Evolutionary conservation across 2,797 vertebrate genomes (phyloP), one percentile per base, ranked within the genome.

Genomic region (Brachymystax lenok): DNA sequence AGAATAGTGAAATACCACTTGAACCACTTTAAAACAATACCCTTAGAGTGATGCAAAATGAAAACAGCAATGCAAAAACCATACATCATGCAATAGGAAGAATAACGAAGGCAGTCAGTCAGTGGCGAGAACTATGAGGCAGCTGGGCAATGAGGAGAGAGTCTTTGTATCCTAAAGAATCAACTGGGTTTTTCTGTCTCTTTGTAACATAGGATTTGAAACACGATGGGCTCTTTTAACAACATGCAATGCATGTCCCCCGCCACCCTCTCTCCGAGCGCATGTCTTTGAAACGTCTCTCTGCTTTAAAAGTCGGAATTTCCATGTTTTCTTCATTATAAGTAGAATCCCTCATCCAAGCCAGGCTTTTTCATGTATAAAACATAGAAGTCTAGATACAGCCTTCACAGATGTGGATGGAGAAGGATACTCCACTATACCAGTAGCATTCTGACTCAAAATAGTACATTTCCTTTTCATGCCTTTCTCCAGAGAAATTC

Each of bases 301-400:
- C 10, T 70, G 12, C 19, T 46, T 40, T 64, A 33, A 71, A 72
- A 61, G 40, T 80, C 19, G 63, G 33, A 52, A 69, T 68, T 16
- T 33, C 54, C 33, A 74, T 71, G 68, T 35, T 51, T 54, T 66
- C 75, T 78, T 85, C 52, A 76, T 73, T 76, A 80, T 69, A 56
- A 80, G 50, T 71, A 27, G 19, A 63, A 56, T 70, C 8, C 64
- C 33, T 50, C 50, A 70, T 46, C 71, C 27, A 63, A 52, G 64
- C 69, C 16, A 33, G 59, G 28, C 63, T 77, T 83, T 50, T 67
- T 79, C 64, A 78, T 80, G 77, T 33, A 76, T 86, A 54, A 82
- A 83, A 72, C 69, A 71, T 66, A 61, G 68, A 54, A 54, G 51
- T 54, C 51, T 24, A 56, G 63, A 54, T 80, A 50, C 52, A 67